Conservation (phyloP, 2,113 vertebrate species). For the Phoxinus phoxinus region DNA sequence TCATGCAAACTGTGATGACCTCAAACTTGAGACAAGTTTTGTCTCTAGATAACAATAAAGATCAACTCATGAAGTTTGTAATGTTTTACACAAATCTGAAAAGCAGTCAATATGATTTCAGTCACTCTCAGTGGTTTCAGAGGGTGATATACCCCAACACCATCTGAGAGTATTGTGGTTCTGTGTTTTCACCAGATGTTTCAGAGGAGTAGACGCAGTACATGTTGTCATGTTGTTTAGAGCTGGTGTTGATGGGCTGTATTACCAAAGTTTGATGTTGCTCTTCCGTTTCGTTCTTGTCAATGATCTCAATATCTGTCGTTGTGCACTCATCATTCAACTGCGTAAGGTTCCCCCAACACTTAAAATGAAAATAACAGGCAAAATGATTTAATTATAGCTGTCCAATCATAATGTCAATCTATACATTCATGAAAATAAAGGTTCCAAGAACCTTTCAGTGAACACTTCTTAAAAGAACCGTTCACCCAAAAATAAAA, state of each 20-base stretch:
- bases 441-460: too few species aligned
- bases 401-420: background rate
- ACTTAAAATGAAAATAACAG: constrained; percentile 25
- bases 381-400: background rate
- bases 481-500: too few species aligned
- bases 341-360: constrained; percentile 22
- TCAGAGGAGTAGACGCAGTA: constrained; percentile 16
- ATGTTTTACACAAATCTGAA: background rate
- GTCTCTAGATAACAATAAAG: background rate
- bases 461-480: too few species aligned
- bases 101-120: background rate
- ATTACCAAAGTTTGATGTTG: constrained; percentile 10
- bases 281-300: constrained; percentile 5
- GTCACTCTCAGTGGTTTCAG: background rate
- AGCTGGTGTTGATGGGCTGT: background rate
- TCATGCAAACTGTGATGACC: background rate
- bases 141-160: constrained; percentile 41
- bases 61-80: background rate
- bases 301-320: constrained; percentile 48
- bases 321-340: constrained; percentile 42
- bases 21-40: background rate
- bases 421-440: background rate
- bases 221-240: background rate
- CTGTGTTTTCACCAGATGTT: constrained; percentile 1
- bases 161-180: background rate